phyloP scores from a whole-genome alignment of 2,113 vertebrate species.

The Hippocampus comes region DNA sequence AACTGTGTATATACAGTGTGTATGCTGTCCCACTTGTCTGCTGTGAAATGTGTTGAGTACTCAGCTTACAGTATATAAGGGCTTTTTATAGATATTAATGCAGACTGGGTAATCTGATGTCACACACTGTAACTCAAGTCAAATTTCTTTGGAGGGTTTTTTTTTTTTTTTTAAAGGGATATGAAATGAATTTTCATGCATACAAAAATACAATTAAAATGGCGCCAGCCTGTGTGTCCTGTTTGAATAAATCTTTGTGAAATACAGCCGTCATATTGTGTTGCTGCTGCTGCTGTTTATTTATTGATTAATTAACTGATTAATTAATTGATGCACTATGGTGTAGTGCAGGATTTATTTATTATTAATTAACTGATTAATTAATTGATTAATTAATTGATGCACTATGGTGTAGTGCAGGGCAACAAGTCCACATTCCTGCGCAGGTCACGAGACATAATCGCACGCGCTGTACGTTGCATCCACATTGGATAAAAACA shows the following conservation, averaged over 20 bases:
- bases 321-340: no score
- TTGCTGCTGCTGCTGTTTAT: neutral
- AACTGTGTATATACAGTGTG: constrained; percentile 65
- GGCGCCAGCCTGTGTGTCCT: constrained; percentile 57
- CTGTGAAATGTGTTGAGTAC: constrained; percentile 68
- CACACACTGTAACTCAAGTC: constrained; percentile 52
- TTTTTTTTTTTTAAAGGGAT: constrained; percentile 33
- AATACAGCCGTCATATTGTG: constrained; percentile 14
- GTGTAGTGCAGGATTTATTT: neutral
- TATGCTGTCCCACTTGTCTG: constrained; percentile 72
- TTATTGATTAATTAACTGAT: no score
- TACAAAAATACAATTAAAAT: constrained; percentile 56
- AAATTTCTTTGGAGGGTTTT: constrained; percentile 48
- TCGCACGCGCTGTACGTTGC: no score
- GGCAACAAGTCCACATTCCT: no score
- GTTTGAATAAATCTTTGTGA: constrained; percentile 68
- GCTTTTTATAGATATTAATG: constrained; percentile 71
- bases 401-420: neutral
- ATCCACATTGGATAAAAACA: no score
- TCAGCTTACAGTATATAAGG: constrained; percentile 71
- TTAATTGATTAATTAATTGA: no score
- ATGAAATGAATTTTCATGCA: constrained; percentile 56
- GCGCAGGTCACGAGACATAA: no score
- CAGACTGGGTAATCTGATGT: constrained; percentile 60
- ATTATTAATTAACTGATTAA: no score